Conservation (phyloP, 2,797 vertebrate species). For the Clarias fuscus region DNA sequence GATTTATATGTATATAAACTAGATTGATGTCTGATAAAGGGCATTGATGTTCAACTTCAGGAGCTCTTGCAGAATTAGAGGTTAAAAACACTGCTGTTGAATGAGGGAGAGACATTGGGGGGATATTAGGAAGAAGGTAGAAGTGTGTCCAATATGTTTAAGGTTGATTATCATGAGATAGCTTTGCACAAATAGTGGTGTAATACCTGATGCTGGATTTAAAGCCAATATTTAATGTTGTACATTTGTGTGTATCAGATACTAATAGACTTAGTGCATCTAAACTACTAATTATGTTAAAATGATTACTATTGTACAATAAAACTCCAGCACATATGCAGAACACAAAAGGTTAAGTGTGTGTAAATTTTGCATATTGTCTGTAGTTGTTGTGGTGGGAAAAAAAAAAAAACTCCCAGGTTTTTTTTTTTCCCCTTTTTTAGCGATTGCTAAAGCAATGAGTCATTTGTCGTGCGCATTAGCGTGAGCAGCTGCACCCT, state of each 20-base stretch:
- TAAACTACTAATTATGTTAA: background rate
- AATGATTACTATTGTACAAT: background rate
- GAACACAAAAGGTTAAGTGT: background rate
- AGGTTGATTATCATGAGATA: background rate
- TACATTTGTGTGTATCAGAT: background rate
- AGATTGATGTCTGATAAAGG: background rate
- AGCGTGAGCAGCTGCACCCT: slow-evolving; percentile 33
- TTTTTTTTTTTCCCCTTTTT: background rate
- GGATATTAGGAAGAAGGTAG: background rate
- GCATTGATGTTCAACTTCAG: background rate
- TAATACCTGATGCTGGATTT: background rate
- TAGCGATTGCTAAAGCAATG: background rate
- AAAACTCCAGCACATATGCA: background rate
- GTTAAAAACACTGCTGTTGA: background rate
- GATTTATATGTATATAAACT: background rate
- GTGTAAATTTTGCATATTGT: background rate
- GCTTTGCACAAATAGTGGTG: background rate
- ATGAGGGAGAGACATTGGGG: background rate
- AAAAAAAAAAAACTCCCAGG: no score
- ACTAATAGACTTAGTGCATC: background rate
- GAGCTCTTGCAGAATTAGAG: background rate
- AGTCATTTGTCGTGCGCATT: slow-evolving; percentile 23
- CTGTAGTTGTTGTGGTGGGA: no score
- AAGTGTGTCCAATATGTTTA: background rate
- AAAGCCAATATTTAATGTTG: background rate